These are phyloP conservation scores for Agrochola lota DNA, from an alignment of 2,888 invertebrate genomes.

Conservation along the genomic window DNA sequence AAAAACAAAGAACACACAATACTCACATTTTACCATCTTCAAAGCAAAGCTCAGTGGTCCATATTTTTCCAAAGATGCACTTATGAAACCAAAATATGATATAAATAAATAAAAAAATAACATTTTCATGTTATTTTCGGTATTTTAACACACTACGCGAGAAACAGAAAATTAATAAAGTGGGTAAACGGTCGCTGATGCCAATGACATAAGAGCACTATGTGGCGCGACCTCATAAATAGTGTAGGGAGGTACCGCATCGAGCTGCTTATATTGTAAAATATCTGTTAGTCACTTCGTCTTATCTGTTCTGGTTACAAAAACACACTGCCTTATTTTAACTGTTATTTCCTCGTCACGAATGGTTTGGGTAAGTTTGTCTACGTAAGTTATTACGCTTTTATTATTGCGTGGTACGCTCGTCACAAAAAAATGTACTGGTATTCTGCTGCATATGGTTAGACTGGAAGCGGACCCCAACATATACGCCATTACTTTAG, in stretches of 20 bases:
- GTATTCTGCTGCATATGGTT: not conserved
- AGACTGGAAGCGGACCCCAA: not conserved
- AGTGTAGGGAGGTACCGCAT: not conserved
- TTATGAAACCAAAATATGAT: slow-evolving; percentile 35
- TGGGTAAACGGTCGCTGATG: not conserved
- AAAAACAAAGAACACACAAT: slow-evolving; percentile 15
- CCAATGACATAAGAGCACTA: slow-evolving; percentile 10
- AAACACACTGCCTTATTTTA: slow-evolving; percentile 23
- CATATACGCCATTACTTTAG: too few species aligned
- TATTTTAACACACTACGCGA: slow-evolving; percentile 10
- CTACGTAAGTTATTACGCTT: slow-evolving; percentile 2
- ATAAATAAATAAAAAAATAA: slow-evolving; percentile 34
- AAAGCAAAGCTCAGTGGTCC: slow-evolving; percentile 83
- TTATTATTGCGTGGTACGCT: not conserved
- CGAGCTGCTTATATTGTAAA: slow-evolving; percentile 8
- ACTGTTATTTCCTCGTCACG: slow-evolving; percentile 7
- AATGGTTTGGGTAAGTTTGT: slow-evolving; percentile 11
- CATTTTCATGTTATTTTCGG: slow-evolving; percentile 36
- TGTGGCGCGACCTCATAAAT: slow-evolving; percentile 17
- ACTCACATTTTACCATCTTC: slow-evolving; percentile 84
- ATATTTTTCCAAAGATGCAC: slow-evolving; percentile 80
- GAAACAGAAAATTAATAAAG: not conserved
- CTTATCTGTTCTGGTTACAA: slow-evolving; percentile 18
- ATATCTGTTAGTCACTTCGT: slow-evolving; percentile 15
- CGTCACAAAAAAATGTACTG: not conserved